Evolutionary conservation across 2,113 vertebrate genomes (phyloP).

Genomic region (Nycticorax nycticorax): DNA sequence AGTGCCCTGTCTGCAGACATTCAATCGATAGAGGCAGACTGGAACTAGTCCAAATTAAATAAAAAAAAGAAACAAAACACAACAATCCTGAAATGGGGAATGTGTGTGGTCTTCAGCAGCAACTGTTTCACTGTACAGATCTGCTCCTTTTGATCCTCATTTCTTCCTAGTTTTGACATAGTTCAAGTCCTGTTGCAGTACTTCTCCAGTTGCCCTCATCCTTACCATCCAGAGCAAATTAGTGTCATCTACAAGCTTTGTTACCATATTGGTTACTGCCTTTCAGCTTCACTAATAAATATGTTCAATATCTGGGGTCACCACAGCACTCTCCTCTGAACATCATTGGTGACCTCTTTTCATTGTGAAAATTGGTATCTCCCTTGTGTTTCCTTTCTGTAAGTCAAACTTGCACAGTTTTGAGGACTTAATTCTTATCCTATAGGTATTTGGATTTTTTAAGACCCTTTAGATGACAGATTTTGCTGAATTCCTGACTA

Average conservation of each 20-base stretch:
- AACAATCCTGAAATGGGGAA: background rate
- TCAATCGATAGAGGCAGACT: background rate
- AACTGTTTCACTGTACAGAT: background rate
- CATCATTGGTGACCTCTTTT: background rate
- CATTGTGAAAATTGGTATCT: background rate
- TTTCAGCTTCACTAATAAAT: background rate
- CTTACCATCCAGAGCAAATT: background rate
- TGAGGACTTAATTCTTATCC: background rate
- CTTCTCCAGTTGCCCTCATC: background rate
- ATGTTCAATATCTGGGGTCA: background rate
- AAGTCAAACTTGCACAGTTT: background rate
- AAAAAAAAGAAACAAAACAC: no score
- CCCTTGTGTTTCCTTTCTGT: background rate
- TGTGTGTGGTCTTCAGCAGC: background rate
- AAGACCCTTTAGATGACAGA: background rate
- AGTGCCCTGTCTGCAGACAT: background rate
- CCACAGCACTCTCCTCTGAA: background rate
- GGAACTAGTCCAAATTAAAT: background rate
- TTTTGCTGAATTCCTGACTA: background rate
- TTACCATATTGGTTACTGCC: background rate
- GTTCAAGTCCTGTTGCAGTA: background rate
- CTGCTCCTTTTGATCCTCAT: background rate
- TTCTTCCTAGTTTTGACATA: background rate
- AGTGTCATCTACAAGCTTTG: background rate
- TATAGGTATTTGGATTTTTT: background rate